Conservation (phyloP, 92 coral and sea anemone species). For the Epizoanthus fatuus region DNA sequence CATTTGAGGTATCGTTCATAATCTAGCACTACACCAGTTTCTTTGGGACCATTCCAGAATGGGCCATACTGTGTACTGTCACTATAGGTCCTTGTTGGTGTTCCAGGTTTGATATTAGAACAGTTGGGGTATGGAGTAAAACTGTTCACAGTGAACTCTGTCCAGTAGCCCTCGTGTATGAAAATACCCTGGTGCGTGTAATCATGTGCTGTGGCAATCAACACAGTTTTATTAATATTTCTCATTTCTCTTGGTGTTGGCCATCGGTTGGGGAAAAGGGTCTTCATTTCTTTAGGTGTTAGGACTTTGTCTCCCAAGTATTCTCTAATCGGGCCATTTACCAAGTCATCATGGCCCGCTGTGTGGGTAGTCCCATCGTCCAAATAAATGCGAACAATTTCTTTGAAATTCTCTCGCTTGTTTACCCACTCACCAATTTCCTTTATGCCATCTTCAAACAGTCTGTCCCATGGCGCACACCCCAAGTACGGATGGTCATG, state of each 20-base stretch:
- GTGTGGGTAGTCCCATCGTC: constrained; percentile 87
- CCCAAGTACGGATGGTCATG: constrained; percentile 75
- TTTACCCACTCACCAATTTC: constrained; percentile 90
- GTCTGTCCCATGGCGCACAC: constrained; percentile 92
- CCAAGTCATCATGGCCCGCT: constrained; percentile 77
- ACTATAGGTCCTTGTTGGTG: constrained; percentile 77
- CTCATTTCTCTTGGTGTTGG: constrained; percentile 77
- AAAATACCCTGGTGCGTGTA: constrained; percentile 80
- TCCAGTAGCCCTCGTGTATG: constrained; percentile 78
- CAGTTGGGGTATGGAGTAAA: constrained; percentile 71
- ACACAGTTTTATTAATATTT: constrained; percentile 72
- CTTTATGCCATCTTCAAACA: constrained; percentile 80
- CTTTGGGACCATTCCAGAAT: constrained; percentile 87
- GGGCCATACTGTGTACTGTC: constrained; percentile 91
- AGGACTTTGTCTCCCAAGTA: constrained; percentile 82
- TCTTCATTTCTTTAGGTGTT: constrained; percentile 75
- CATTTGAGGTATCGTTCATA: constrained; percentile 79
- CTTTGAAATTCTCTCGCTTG: constrained; percentile 71
- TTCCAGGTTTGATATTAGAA: constrained; percentile 44
- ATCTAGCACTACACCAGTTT: constrained; percentile 81
- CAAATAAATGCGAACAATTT: constrained; percentile 85
- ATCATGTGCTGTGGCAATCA: constrained; percentile 59
- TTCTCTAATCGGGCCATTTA: constrained; percentile 82
- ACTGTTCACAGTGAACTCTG: constrained; percentile 66
- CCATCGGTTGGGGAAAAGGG: constrained; percentile 79